Percentiles rank a stretch among this genome's conserved stretches.
phyloP scores from a whole-genome alignment of 2,797 vertebrate species.

The Esox masquinongy region DNA sequence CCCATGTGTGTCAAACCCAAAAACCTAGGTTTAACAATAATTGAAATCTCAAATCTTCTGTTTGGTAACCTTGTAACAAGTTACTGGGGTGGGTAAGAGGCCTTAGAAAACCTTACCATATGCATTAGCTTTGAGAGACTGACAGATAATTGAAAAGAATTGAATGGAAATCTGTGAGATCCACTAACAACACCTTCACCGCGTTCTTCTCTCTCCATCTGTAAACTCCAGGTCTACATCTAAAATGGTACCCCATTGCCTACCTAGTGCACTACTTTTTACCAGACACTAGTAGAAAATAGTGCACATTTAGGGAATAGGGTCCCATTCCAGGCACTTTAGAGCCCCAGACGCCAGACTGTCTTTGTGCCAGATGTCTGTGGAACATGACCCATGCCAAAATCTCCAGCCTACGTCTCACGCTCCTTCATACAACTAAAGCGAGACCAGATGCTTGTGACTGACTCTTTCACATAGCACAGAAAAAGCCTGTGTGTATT shows the following conservation, averaged over 20 bases:
- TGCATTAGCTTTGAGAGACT: neutral
- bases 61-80: neutral
- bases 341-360: conserved; percentile 10
- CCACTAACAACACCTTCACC: neutral
- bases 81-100: neutral
- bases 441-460: conserved; percentile 61
- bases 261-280: neutral
- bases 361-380: conserved; percentile 64
- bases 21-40: neutral
- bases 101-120: neutral
- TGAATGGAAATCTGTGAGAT: neutral
- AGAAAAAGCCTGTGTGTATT: conserved; percentile 22
- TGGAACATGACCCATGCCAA: conserved; percentile 39
- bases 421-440: conserved; percentile 42
- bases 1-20: no score
- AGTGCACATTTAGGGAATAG: neutral
- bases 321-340: neutral
- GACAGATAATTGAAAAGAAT: neutral
- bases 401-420: conserved; percentile 11
- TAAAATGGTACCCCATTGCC: neutral
- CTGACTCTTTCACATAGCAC: conserved; percentile 38
- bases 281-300: neutral
- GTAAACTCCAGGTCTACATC: conserved; percentile 19
- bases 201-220: conserved; percentile 30
- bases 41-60: neutral